Base-by-base conservation (phyloP, 2,797 vertebrate species). In the Gobio occitaniae region DNA sequence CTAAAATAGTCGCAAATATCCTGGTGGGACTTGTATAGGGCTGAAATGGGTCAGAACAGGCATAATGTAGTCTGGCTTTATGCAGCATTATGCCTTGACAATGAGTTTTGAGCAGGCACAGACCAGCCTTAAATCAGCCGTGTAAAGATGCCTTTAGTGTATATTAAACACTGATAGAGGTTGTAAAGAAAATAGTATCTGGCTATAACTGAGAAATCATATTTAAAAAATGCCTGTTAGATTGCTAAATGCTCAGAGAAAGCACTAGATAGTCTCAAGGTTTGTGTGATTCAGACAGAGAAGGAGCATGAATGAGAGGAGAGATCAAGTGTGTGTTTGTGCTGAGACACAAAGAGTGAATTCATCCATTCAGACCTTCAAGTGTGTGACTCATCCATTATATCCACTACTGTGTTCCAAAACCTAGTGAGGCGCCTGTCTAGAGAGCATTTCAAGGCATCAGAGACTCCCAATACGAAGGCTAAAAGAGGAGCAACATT, bases 311-410 rank as follows among this genome's bases (percentile, higher is more conserved):
- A 61, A 61, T 52, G 50, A 52, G 56, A 44, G 8, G 61, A 29
- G 48, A 52, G 47, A 19, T 16, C 3, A 16, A 16, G 25, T 74
- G 71, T 77, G 52, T 41, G 19, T 75, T 21, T 36, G 48, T 54
- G 29, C 29, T 36, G 72, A 21, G 74, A 59, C 19, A 59, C 74
- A 77, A 59, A 77, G 74, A 77, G 52, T 15, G 74, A 41, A 77
- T 77, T 77, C 74, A 77, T 77, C 52, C 12, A 7, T 41, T 59
- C 32, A 77, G 32, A 77, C 52, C 32, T 59, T 77, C 52, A 77
- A 38, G 54, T 77, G 74, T 38, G 52, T 77, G 74, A 59, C 74
- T 76, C 32, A 76, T 76, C 52, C 32, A 56, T 38, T 56, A 76
- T 19, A 76, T 77, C 19, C 54, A 19, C 6, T 8, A 41, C 36